Conservation (phyloP, 2,113 vertebrate genomes). For the Chaetura pelagica region DNA sequence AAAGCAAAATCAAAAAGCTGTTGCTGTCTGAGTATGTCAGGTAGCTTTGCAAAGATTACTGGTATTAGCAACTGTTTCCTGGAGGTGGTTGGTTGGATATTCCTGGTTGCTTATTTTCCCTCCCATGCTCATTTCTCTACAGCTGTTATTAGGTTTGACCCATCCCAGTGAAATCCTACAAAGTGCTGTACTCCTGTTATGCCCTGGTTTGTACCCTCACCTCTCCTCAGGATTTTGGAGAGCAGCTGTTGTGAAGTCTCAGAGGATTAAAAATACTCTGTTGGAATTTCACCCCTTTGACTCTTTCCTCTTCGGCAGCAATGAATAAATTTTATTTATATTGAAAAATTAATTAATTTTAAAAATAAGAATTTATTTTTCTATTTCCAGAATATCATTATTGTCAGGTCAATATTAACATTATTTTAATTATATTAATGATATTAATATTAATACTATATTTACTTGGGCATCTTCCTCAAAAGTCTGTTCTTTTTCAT, state of each 20-base stretch:
- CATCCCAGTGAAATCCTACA: background rate
- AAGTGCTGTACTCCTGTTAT: background rate
- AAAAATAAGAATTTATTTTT: background rate
- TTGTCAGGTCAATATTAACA: background rate
- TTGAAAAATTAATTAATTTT: background rate
- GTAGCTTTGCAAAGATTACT: background rate
- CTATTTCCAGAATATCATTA: background rate
- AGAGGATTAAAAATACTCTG: background rate
- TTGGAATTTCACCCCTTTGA: background rate
- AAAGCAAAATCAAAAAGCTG: background rate
- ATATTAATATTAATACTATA: background rate
- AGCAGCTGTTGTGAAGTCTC: background rate
- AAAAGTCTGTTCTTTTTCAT: background rate
- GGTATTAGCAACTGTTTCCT: background rate
- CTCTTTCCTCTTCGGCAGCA: background rate
- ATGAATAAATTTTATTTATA: background rate
- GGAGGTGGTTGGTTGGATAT: background rate
- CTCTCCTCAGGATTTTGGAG: background rate
- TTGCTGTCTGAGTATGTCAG: background rate
- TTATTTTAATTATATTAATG: no score
- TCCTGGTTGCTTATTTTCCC: background rate
- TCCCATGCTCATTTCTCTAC: background rate
- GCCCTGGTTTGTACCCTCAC: background rate
- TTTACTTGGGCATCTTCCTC: background rate
- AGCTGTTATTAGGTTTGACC: background rate